Evolutionary conservation across 2,113 vertebrate genomes (phyloP).

Genomic region (Carettochelys insculpta): DNA sequence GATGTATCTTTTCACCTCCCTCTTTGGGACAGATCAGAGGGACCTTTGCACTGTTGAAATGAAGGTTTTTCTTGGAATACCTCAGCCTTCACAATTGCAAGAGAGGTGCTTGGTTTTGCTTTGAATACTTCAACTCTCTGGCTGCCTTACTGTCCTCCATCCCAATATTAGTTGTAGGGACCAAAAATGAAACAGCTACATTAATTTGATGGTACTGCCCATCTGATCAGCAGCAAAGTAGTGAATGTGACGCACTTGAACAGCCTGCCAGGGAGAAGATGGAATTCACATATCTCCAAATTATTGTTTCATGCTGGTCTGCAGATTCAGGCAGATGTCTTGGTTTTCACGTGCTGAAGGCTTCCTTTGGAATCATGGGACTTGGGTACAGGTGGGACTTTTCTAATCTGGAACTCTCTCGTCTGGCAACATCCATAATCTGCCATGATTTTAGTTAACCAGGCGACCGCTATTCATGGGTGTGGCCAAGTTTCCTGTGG

Average conservation of each 20-base stretch:
- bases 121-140: not conserved
- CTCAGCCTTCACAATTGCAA: not conserved
- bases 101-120: no score
- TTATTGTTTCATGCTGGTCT: not conserved
- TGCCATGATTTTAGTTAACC: no score
- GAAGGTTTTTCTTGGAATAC: not conserved
- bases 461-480: no score
- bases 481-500: no score
- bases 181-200: not conserved
- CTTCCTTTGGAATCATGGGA: not conserved
- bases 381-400: no score
- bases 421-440: no score
- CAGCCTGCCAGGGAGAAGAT: not conserved
- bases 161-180: not conserved
- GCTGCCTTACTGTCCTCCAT: not conserved
- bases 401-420: no score
- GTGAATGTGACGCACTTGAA: not conserved
- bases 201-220: not conserved
- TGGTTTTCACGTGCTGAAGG: not conserved
- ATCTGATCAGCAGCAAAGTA: not conserved
- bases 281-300: not conserved
- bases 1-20: slow-evolving; percentile 1
- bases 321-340: not conserved
- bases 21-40: slow-evolving; percentile 39
- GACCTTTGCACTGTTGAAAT: not conserved